phyloP scores from a whole-genome alignment of 1,140 invertebrate species.

The Pectinophora gossypiella region DNA sequence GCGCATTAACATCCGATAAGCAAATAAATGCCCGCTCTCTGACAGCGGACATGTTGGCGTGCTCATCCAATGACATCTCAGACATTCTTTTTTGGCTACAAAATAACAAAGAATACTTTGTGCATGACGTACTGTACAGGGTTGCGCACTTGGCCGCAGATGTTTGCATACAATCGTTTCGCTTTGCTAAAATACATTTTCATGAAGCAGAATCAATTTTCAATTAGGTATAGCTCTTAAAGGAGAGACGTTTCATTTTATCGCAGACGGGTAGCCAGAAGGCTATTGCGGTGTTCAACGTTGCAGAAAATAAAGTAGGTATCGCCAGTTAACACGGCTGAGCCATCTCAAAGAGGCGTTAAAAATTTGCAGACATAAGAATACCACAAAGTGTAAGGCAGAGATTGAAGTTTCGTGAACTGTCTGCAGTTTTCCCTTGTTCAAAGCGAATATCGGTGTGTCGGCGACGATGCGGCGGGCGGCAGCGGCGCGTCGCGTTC shows the following conservation, averaged over 20 bases:
- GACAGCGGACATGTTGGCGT: neutral
- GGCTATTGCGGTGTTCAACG: neutral
- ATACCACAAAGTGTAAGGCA: neutral
- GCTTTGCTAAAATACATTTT: neutral
- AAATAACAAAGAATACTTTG: constrained; percentile 11
- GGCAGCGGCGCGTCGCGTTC: constrained; percentile 39
- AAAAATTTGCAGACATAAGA: neutral
- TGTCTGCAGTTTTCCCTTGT: constrained; percentile 4
- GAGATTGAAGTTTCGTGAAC: neutral
- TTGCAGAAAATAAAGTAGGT: neutral
- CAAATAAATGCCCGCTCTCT: constrained; percentile 40
- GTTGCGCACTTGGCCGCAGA: constrained; percentile 13
- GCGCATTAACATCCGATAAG: constrained; percentile 64
- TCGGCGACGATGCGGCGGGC: constrained; percentile 15
- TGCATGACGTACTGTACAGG: constrained; percentile 9
- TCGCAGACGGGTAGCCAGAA: neutral
- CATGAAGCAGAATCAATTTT: neutral
- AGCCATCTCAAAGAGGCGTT: neutral
- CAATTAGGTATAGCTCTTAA: neutral
- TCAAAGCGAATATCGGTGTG: constrained; percentile 10
- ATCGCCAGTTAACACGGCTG: neutral
- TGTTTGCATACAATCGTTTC: constrained; percentile 10
- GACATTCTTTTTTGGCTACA: constrained; percentile 6
- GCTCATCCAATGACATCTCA: constrained; percentile 1
- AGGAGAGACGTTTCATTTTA: neutral